phyloP scores from a whole-genome alignment of 92 coral and sea anemone species.

The Heteractis magnifica region DNA sequence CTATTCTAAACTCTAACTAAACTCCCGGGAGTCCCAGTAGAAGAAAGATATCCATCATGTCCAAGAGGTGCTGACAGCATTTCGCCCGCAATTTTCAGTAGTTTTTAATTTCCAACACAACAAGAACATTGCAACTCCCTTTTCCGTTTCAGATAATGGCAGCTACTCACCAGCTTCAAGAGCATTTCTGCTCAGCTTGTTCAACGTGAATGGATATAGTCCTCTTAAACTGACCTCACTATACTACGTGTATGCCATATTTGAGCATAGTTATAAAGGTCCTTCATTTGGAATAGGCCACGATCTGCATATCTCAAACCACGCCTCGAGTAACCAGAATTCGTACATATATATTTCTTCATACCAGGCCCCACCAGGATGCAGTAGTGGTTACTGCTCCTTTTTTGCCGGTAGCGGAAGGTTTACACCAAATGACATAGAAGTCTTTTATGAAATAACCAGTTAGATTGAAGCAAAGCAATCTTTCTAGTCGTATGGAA shows the following conservation, averaged over 20 bases:
- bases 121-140: no score
- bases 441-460: conserved; percentile 7
- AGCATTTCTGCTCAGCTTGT: conserved; percentile 3
- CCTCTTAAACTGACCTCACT: conserved; percentile 20
- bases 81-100: no score
- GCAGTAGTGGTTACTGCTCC: background rate
- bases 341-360: conserved; percentile 10
- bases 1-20: no score
- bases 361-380: conserved; percentile 24
- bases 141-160: background rate
- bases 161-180: background rate
- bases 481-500: no score
- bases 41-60: no score
- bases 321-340: conserved; percentile 20
- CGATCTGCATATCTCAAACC: conserved; percentile 19
- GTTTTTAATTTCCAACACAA: no score
- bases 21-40: no score
- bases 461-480: no score
- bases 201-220: conserved; percentile 13
- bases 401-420: conserved; percentile 10
- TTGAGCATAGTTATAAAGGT: conserved; percentile 10
- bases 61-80: no score
- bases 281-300: conserved; percentile 49
- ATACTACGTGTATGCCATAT: background rate
- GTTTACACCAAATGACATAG: conserved; percentile 11